phyloP scores from a whole-genome alignment of 1,140 invertebrate genomes.

The Goniozus legneri region DNA sequence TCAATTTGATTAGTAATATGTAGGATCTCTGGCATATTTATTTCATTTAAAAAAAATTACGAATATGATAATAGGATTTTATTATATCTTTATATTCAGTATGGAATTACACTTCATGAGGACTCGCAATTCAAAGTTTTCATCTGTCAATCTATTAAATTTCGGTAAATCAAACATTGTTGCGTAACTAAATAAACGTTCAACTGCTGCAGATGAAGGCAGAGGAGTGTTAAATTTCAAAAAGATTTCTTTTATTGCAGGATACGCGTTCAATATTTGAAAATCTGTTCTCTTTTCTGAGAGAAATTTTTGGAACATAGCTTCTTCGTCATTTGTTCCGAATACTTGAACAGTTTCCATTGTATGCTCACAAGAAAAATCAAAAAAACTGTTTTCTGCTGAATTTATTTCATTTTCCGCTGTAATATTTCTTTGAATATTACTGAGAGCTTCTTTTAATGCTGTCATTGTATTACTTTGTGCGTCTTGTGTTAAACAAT shows the following conservation, averaged over 20 bases:
- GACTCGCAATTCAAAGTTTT: conserved; percentile 16
- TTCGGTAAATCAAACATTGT: conserved; percentile 13
- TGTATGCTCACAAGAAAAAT: background rate
- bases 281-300: background rate
- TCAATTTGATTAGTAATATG: no score
- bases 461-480: conserved; percentile 5
- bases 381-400: background rate
- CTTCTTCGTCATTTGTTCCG: no score
- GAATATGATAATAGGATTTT: no score
- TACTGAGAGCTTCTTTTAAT: background rate
- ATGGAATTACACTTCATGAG: conserved; percentile 3
- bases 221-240: conserved; percentile 17
- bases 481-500: background rate
- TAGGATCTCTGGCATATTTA: no score
- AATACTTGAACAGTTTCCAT: no score
- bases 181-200: conserved; percentile 16
- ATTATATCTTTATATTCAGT: no score
- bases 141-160: conserved; percentile 12
- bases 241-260: conserved; percentile 12
- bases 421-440: background rate
- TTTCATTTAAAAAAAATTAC: no score
- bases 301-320: no score
- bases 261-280: conserved; percentile 5
- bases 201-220: conserved; percentile 17
- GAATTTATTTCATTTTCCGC: background rate